Base-by-base conservation (phyloP, 2,888 invertebrate species). In the Arenicola marina region DNA sequence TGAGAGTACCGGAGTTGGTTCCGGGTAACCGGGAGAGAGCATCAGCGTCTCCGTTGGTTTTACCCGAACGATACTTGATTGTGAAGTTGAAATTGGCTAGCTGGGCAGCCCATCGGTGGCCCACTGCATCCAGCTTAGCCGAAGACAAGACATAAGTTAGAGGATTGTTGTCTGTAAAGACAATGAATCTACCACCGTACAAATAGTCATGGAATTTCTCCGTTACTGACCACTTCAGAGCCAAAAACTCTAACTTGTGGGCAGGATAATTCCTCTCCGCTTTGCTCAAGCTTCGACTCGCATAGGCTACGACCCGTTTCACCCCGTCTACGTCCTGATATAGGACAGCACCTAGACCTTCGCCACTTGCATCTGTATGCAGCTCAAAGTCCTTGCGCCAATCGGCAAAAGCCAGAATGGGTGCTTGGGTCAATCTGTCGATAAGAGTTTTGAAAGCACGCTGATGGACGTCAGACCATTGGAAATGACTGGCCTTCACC, bases 131-230 rank as follows among this genome's bases (percentile, higher is more conserved):
- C 15, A 48, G 26, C 7, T 48, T 48, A 7, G 48, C 48, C 26
- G 15, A n/a, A n/a, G 15, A 7, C n/a, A 48, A 24, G 7, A 48
- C 48, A 48, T 48, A 48, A n/a, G 48, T n/a, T 11, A 48, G 15
- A n/a, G 48, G 48, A 24, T 48, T 48, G 26, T 48, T 48, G 26
- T 48, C 48, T 48, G 48, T 48, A 24, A n/a, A 48, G 26, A 48
- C 48, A 11, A 24, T 24, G 24, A 48, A 48, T 7, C 7, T 24
- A 48, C 26, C 24, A 7, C 48, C 48, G 24, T 48, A 48, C 48
- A 48, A 24, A 24, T 48, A 48, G 26, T 48, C 48, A 24, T 48
- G 48, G 48, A 48, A 48, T 24, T 11, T 48, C n/a, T 11, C 24
- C 7, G 18, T 48, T n/a, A 48, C 24, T 7, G 48, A 11, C 48